Base-by-base conservation (phyloP, 2,113 vertebrate genomes). In the Nothoprocta pentlandii region DNA sequence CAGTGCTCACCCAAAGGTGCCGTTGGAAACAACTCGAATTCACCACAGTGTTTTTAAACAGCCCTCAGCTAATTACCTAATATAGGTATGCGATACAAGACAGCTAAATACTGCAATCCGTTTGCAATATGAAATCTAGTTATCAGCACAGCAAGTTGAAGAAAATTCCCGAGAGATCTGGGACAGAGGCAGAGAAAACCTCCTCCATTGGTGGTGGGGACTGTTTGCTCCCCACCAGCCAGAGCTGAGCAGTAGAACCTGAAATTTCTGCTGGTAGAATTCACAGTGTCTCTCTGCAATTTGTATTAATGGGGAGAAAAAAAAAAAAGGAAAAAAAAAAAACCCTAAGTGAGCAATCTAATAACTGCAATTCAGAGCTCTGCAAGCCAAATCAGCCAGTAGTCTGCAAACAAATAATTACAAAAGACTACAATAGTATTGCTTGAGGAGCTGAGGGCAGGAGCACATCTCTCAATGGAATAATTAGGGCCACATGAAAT, bases 381-480 rank as follows among this genome's bases (percentile, higher is more conserved):
- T 69, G 63, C 77, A 88, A 92, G 59, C 56, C 62, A 28, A 41
- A 51, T 54, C 41, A 93, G 77, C 74, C 89, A 85, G 11, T 23
- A 90, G 15, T 75, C n/a, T 90, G 92, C 75, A 95, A 95, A 71
- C 64, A 94, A 94, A 36, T 86, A 94, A 92, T 92, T 83, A 92
- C 88, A 84, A 51, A 94, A 81, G 62, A 73, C 69, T 90, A 77
- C 64, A 83, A 84, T 16, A 71, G 56, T 14, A 89, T 30, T 0
- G 30, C 83, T 79, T 9, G 69, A 94, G 80, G 79, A 95, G 61
- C 53, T 47, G 61, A 78, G 23, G 25, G 80, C 0, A 3, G 75
- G 58, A 90, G 32, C 5, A 62, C 32, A 49, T 73, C n/a, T 92
- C 91, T 75, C 94, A 68, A 15, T 53, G 85, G 80, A 92, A 61